Evolutionary conservation across 1,140 invertebrate species (phyloP), one percentile per base, ranked within the genome.

Genomic region (Dendrolimus punctatus): DNA sequence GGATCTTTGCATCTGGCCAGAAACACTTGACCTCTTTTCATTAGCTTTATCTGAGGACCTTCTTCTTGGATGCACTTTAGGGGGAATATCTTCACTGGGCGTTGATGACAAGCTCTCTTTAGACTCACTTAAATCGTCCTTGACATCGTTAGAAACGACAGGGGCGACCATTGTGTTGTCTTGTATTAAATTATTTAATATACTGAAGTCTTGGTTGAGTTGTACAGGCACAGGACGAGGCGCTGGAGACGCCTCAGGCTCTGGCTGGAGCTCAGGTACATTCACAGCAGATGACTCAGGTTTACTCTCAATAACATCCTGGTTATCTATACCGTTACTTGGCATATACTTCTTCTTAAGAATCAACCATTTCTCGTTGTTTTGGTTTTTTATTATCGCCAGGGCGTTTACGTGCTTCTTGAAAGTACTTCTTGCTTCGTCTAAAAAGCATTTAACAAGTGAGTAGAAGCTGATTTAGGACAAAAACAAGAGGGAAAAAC

Each of bases 401-500:
- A 98, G 85, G 40, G 91, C 91, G 76, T 98, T 98, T 4, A 98
- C 95, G 84, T 94, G 96, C 56, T 96, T 93, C 87, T 97, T 97
- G 76, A 98, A 98, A 62, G 92, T 91, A 62, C 91, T 92, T 64
- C 95, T 89, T 2, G 95, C 94, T 81, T 95, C 92, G 81, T 93
- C 94, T 95, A 89, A 56, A 92, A 92, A 41, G 46, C 52, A 60
- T 53, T 52, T 55, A 52, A 52, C 44, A 49, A 42, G 46, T 41
- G 5, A 44, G 9, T 38, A 49, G 55, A 43, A 46, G 8, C 5
- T 37, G 39, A 51, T 46, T 39, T 5, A 53, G 43, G 42, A 51
- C 4, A 37, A 40, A 37, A 40, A 45, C 41, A 50, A 36, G 8
- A 50, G 6, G 6, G 9, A 51, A 48, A 51, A 54, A 53, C 41